phyloP scores from a whole-genome alignment of 2,113 vertebrate species.

The Peromyscus polionotus region DNA sequence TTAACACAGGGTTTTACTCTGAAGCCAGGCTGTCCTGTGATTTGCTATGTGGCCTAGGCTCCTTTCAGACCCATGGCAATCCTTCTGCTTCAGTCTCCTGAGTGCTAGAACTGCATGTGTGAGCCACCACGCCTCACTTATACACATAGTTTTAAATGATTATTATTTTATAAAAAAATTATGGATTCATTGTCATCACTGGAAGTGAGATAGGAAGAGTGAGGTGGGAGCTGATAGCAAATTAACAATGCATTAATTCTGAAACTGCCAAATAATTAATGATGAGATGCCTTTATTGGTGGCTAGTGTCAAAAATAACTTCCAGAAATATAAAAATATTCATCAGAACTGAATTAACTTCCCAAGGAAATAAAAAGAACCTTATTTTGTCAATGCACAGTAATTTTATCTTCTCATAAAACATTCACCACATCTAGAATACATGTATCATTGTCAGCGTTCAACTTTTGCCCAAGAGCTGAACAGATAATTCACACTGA shows the following conservation, averaged over 20 bases:
- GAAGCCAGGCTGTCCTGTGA: not conserved
- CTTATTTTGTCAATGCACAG: slow-evolving; percentile 63
- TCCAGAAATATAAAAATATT: slow-evolving; percentile 49
- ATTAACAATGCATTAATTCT: slow-evolving; percentile 39
- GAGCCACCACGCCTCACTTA: not conserved
- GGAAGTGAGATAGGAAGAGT: slow-evolving; percentile 47
- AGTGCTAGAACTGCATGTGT: not conserved
- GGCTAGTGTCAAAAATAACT: slow-evolving; percentile 73
- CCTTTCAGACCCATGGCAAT: not conserved
- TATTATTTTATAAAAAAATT: slow-evolving; percentile 28
- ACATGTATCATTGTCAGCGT: slow-evolving; percentile 36
- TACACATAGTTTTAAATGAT: slow-evolving; percentile 7
- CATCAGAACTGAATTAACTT: slow-evolving; percentile 68
- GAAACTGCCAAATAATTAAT: slow-evolving; percentile 76
- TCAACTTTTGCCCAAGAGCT: slow-evolving; percentile 57
- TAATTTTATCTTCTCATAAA: slow-evolving; percentile 77
- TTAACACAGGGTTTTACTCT: not conserved
- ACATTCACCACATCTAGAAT: slow-evolving; percentile 67
- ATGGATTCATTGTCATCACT: not conserved
- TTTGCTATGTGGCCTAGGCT: not conserved
- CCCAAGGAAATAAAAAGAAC: slow-evolving; percentile 65
- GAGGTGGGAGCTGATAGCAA: not conserved
- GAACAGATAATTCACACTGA: slow-evolving; percentile 48
- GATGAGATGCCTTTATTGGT: slow-evolving; percentile 45
- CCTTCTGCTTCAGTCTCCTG: not conserved